These are phyloP conservation scores for Oncorhynchus kisutch DNA, from an alignment of 2,113 vertebrate species.

Conservation along the genomic window DNA sequence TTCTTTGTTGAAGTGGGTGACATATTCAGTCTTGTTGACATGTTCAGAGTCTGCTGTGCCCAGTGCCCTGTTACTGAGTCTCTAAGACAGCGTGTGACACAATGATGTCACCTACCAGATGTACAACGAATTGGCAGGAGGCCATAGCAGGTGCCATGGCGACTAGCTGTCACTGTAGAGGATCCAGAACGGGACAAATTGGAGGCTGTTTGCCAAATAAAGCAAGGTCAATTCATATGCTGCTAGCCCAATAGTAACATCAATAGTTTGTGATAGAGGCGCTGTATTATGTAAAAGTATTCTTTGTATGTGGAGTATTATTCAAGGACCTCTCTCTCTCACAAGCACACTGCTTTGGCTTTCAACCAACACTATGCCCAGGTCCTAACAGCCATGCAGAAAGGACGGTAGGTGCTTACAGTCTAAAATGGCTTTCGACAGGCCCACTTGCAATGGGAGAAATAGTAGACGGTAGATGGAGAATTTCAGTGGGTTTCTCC, in stretches of 20 bases:
- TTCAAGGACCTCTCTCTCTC: constrained; percentile 33
- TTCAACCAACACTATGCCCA: constrained; percentile 24
- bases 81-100: no score
- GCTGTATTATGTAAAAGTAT: constrained; percentile 27
- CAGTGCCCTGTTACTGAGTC: no score
- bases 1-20: no score
- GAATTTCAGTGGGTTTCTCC: constrained; percentile 5
- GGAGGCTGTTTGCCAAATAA: constrained; percentile 1
- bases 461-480: constrained; percentile 23
- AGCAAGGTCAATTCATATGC: background rate
- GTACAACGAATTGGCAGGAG: background rate
- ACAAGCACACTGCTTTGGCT: constrained; percentile 28
- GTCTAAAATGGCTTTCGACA: constrained; percentile 30
- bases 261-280: constrained; percentile 7
- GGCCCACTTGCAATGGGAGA: constrained; percentile 21
- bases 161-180: constrained; percentile 44
- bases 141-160: constrained; percentile 45
- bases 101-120: no score
- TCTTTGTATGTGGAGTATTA: constrained; percentile 22
- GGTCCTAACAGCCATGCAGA: constrained; percentile 26
- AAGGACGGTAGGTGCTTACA: constrained; percentile 30
- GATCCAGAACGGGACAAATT: constrained; percentile 37
- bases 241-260: background rate
- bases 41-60: no score
- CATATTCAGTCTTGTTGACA: no score